Evolutionary conservation across 2,113 vertebrate genomes (phyloP).

Genomic region (Thermophis baileyi): DNA sequence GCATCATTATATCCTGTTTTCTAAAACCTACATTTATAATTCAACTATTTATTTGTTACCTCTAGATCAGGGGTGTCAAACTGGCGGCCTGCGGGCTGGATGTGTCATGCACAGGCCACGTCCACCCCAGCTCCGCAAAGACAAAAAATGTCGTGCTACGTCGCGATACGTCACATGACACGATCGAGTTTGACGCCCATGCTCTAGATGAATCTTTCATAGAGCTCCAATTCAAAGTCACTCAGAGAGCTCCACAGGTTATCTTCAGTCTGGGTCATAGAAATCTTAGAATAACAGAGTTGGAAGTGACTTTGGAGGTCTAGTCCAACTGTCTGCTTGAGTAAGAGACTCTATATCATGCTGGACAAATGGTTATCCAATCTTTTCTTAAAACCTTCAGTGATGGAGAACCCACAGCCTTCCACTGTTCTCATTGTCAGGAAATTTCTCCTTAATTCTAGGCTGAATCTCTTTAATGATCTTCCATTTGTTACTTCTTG

Average conservation of each 20-base stretch:
- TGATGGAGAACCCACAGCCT: background rate
- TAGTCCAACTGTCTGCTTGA: background rate
- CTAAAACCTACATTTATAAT: background rate
- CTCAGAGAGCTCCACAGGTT: background rate
- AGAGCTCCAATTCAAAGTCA: background rate
- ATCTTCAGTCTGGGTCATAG: background rate
- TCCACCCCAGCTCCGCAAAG: too few relatives aligned
- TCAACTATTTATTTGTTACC: background rate
- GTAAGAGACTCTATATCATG: background rate
- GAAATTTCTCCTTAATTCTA: background rate
- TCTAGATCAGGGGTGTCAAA: background rate
- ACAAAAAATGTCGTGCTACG: too few relatives aligned
- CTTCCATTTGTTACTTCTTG: background rate
- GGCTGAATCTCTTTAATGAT: too few relatives aligned
- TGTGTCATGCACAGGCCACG: too few relatives aligned
- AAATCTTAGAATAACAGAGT: too few relatives aligned
- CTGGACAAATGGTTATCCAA: background rate
- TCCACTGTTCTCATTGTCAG: background rate
- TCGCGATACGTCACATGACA: rapidly evolving
- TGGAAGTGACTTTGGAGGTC: background rate
- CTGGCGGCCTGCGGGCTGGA: too few relatives aligned
- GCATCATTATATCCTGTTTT: background rate
- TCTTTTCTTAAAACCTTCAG: background rate
- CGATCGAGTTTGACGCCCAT: too few relatives aligned
- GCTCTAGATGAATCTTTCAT: background rate